Conservation (phyloP, 2,113 vertebrate species). For the Thunnus maccoyii region DNA sequence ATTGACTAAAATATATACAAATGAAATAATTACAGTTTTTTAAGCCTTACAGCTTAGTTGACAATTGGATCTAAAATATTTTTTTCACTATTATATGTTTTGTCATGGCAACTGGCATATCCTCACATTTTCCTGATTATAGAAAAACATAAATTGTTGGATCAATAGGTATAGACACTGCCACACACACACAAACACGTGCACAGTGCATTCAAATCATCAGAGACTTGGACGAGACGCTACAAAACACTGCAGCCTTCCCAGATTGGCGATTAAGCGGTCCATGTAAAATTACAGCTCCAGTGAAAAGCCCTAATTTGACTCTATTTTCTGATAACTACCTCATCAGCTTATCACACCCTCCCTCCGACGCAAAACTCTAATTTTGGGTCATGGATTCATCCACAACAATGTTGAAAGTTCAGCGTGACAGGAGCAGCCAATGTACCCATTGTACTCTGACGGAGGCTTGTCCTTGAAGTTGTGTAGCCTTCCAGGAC, state of each 20-base stretch:
- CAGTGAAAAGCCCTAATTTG: constrained; percentile 57
- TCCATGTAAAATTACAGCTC: constrained; percentile 48
- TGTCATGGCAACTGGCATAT: neutral
- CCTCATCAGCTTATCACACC: constrained; percentile 65
- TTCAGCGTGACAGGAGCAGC: constrained; percentile 38
- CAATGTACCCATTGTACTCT: constrained; percentile 39
- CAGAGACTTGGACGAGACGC: neutral
- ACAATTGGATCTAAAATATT: neutral
- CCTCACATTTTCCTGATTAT: neutral
- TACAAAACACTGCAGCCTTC: constrained; percentile 31
- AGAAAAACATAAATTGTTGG: neutral
- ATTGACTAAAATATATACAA: neutral
- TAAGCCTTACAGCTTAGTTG: too few species aligned
- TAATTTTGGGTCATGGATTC: constrained; percentile 56
- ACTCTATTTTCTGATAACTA: constrained; percentile 68
- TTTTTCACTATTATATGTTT: neutral
- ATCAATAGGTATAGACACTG: neutral
- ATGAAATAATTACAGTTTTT: neutral
- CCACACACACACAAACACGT: neutral
- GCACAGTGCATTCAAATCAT: constrained; percentile 4
- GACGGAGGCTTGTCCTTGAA: constrained; percentile 67
- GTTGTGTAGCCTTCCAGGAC: constrained; percentile 71
- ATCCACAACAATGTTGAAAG: constrained; percentile 38
- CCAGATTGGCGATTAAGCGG: constrained; percentile 50
- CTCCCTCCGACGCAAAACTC: constrained; percentile 29